Conservation (phyloP, 2,113 vertebrate species). For the Numenius arquata region DNA sequence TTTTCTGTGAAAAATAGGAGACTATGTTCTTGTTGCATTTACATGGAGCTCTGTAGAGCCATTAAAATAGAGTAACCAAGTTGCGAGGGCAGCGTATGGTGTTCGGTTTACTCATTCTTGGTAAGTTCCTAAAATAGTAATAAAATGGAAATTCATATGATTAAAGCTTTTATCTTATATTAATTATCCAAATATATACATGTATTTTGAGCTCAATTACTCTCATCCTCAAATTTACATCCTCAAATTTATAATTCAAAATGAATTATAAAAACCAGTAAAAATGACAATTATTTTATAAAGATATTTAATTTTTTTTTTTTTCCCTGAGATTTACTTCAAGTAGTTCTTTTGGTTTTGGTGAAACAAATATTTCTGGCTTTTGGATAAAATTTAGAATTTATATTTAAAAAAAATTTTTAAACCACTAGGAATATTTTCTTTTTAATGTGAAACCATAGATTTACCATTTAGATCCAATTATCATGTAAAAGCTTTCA, state of each 20-base stretch:
- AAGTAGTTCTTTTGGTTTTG: neutral
- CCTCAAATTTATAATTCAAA: neutral
- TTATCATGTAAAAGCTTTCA: neutral
- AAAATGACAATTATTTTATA: neutral
- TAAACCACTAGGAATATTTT: neutral
- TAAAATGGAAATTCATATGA: neutral
- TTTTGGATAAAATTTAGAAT: neutral
- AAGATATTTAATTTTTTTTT: neutral
- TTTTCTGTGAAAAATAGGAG: neutral
- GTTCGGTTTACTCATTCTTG: neutral
- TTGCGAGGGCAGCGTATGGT: accelerated
- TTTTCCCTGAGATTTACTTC: neutral
- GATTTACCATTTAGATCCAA: neutral
- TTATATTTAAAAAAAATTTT: neutral
- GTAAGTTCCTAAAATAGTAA: neutral
- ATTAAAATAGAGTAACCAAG: neutral
- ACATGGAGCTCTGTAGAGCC: neutral
- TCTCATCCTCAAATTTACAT: neutral
- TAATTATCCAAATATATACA: neutral
- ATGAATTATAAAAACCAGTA: neutral
- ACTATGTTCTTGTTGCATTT: neutral
- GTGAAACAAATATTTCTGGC: neutral
- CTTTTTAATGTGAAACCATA: neutral
- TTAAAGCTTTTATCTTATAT: neutral
- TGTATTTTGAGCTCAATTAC: neutral